These are phyloP conservation scores for Drosophila mayri DNA, from an alignment of 1,140 invertebrate genomes.

Conservation along the genomic window DNA sequence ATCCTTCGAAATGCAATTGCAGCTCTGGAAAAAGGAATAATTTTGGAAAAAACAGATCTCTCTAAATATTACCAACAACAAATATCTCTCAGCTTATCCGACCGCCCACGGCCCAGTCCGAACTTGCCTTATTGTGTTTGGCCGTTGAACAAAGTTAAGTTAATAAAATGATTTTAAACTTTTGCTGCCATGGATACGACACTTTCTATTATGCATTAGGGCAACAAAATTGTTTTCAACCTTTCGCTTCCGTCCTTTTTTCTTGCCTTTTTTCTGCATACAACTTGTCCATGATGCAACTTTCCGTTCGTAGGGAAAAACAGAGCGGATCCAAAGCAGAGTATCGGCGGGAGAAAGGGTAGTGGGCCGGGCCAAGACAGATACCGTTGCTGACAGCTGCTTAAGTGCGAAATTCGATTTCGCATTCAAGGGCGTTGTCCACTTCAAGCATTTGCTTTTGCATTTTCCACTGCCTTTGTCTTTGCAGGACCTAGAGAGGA, in stretches of 20 bases:
- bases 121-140: slow-evolving; percentile 19
- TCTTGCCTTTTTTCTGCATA: slow-evolving; percentile 15
- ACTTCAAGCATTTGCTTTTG: slow-evolving; percentile 17
- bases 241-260: slow-evolving; percentile 16
- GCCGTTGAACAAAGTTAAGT: slow-evolving; percentile 45
- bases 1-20: background rate
- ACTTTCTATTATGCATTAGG: slow-evolving; percentile 53
- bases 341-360: slow-evolving; percentile 2
- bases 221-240: slow-evolving; percentile 54
- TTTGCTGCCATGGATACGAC: slow-evolving; percentile 47
- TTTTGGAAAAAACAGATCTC: background rate
- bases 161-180: slow-evolving; percentile 64
- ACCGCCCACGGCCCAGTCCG: background rate
- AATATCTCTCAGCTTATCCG: slow-evolving; percentile 4
- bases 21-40: background rate
- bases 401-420: slow-evolving; percentile 60
- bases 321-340: background rate
- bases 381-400: slow-evolving; percentile 46
- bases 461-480: slow-evolving; percentile 1
- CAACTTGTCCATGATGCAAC: slow-evolving; percentile 42
- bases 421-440: slow-evolving; percentile 39
- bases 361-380: slow-evolving; percentile 22
- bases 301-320: slow-evolving; percentile 16
- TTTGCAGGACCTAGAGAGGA: background rate
- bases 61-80: background rate